Percentiles rank a stretch among this genome's conserved stretches.
Conservation (phyloP, 2,888 invertebrate genomes). For the Drymonia ruficornis region DNA sequence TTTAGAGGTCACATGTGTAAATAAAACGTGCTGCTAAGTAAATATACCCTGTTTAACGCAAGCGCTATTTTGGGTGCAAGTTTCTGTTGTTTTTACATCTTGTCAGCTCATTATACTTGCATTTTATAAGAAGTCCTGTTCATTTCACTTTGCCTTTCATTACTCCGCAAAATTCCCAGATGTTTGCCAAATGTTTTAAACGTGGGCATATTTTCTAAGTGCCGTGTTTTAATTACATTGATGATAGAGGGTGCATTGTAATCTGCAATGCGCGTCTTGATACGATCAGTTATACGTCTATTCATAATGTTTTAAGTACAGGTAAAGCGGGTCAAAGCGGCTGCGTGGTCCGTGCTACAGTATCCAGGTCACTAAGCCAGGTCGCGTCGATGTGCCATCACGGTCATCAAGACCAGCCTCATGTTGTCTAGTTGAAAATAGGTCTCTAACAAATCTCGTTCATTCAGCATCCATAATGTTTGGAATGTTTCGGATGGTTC, state of each 20-base stretch:
- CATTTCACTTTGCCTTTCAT: slow-evolving; percentile 1
- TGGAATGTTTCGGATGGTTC: too few species aligned
- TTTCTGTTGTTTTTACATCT: neutral
- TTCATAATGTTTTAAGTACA: slow-evolving; percentile 21
- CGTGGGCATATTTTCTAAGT: neutral
- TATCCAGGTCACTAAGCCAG: slow-evolving; percentile 72
- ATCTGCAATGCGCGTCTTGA: neutral
- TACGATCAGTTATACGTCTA: neutral
- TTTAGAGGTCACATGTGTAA: too few species aligned
- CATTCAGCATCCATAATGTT: neutral
- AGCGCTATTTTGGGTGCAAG: neutral
- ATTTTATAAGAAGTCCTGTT: neutral
- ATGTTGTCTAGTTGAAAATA: slow-evolving; percentile 36
- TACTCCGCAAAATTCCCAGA: neutral
- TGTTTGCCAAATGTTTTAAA: neutral
- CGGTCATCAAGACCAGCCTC: slow-evolving; percentile 45
- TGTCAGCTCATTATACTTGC: neutral
- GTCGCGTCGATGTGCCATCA: slow-evolving; percentile 53
- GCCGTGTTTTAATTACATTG: neutral
- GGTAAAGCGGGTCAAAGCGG: slow-evolving; percentile 59
- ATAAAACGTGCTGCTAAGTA: too few species aligned
- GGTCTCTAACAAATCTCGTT: slow-evolving; percentile 4
- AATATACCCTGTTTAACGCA: too few species aligned
- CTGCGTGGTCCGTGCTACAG: slow-evolving; percentile 35
- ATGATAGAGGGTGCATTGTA: neutral